phyloP scores from a whole-genome alignment of 2,888 invertebrate species.

The Aporophyla nigra region DNA sequence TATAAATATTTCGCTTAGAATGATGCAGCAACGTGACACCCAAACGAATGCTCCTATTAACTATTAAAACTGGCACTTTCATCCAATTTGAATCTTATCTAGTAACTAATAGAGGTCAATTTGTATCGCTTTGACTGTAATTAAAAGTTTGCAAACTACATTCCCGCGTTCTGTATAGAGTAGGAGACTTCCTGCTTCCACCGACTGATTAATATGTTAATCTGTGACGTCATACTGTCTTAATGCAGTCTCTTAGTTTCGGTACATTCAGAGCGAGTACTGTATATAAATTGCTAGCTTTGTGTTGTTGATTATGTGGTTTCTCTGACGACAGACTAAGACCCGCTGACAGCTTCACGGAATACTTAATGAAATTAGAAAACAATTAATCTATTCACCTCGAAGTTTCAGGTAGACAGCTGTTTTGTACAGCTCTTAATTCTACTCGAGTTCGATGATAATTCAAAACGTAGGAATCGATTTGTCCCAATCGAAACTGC shows the following conservation, averaged over 20 bases:
- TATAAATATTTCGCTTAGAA: slow-evolving; percentile 61
- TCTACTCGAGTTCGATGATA: slow-evolving; percentile 48
- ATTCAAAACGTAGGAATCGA: slow-evolving; percentile 57
- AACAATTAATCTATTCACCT: slow-evolving; percentile 33
- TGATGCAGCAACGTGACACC: slow-evolving; percentile 61
- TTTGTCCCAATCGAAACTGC: slow-evolving; percentile 61
- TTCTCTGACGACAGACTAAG: slow-evolving; percentile 46
- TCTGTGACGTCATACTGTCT: slow-evolving; percentile 70
- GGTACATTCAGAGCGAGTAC: slow-evolving; percentile 49
- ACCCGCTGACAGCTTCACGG: slow-evolving; percentile 32
- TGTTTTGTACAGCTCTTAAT: slow-evolving; percentile 32
- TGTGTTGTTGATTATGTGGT: slow-evolving; percentile 55
- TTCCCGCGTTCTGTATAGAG: slow-evolving; percentile 58
- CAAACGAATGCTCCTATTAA: slow-evolving; percentile 64
- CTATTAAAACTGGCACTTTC: slow-evolving; percentile 49
- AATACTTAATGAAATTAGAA: slow-evolving; percentile 56
- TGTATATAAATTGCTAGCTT: slow-evolving; percentile 63
- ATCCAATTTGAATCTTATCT: slow-evolving; percentile 47
- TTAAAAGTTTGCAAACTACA: slow-evolving; percentile 65
- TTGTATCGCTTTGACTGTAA: slow-evolving; percentile 55
- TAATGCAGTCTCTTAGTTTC: slow-evolving; percentile 69
- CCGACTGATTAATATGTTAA: slow-evolving; percentile 77
- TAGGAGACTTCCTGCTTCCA: slow-evolving; percentile 55
- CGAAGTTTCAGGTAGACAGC: slow-evolving; percentile 55
- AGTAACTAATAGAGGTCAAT: slow-evolving; percentile 45